These are phyloP conservation scores for Popillia japonica DNA, from an alignment of 1,140 invertebrate genomes.

Conservation along the genomic window DNA sequence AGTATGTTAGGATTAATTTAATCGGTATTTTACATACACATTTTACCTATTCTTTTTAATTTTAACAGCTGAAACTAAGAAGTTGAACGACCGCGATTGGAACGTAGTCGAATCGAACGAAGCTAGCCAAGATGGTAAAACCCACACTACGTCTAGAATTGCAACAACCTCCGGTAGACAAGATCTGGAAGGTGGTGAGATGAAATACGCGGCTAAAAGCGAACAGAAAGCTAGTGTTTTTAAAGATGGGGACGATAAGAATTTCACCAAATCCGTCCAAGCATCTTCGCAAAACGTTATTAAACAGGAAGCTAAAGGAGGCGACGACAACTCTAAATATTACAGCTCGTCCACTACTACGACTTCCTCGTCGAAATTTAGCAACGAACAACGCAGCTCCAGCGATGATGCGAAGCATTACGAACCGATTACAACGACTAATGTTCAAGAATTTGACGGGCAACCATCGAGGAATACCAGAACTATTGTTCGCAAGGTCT, in stretches of 20 bases:
- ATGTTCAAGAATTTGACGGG: neutral
- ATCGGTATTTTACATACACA: too few species aligned
- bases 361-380: slow-evolving; percentile 55
- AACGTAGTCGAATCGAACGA: slow-evolving; percentile 61
- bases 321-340: slow-evolving; percentile 64
- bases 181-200: slow-evolving; percentile 68
- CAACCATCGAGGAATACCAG: neutral
- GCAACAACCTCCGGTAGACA: slow-evolving; percentile 62
- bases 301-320: slow-evolving; percentile 67
- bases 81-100: slow-evolving; percentile 60
- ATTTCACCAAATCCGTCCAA: slow-evolving; percentile 67
- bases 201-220: slow-evolving; percentile 68
- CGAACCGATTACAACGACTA: neutral
- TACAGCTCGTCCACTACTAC: slow-evolving; percentile 62
- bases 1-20: slow-evolving; percentile 45
- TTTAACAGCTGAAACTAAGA: slow-evolving; percentile 28
- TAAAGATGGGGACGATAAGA: slow-evolving; percentile 70
- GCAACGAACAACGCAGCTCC: slow-evolving; percentile 51
- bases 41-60: too few species aligned
- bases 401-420: slow-evolving; percentile 36
- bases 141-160: slow-evolving; percentile 56
- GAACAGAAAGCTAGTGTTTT: slow-evolving; percentile 66
- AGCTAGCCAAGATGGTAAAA: slow-evolving; percentile 62
- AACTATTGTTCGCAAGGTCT: slow-evolving; percentile 47
- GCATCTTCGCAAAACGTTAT: slow-evolving; percentile 66